phyloP scores from a whole-genome alignment of 2,797 vertebrate genomes.

The Urosaurus nigricauda region DNA sequence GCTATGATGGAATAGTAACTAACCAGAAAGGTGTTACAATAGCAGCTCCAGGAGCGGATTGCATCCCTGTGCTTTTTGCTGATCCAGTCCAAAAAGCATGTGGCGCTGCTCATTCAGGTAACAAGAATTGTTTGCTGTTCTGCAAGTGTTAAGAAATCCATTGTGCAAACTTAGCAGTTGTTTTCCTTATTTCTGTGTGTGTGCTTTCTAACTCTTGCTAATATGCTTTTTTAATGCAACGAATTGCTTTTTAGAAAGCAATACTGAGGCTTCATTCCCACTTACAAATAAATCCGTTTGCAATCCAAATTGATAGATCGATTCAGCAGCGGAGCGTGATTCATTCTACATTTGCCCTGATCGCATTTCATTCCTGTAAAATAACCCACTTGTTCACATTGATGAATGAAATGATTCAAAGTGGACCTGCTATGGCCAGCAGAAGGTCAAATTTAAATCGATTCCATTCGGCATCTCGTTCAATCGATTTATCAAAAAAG shows the following conservation, averaged over 20 bases:
- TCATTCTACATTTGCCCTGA: too few species aligned
- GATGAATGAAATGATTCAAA: too few species aligned
- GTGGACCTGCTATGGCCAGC: too few species aligned
- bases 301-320: too few species aligned
- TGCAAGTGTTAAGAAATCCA: not conserved
- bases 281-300: too few species aligned
- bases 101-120: slow-evolving; percentile 93
- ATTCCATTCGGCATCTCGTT: too few species aligned
- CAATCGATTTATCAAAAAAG: too few species aligned
- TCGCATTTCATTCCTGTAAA: too few species aligned
- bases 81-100: slow-evolving; percentile 89
- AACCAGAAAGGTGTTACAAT: slow-evolving; percentile 84
- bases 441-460: too few species aligned
- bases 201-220: not conserved
- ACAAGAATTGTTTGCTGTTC: slow-evolving; percentile 34
- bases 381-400: too few species aligned
- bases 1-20: slow-evolving; percentile 91
- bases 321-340: too few species aligned
- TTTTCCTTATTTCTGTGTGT: not conserved
- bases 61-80: slow-evolving; percentile 91
- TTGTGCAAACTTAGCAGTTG: not conserved
- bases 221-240: not conserved
- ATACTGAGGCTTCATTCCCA: too few species aligned
- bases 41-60: slow-evolving; percentile 93
- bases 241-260: not conserved